A percentile compares a stretch with the other conserved stretches of the same genome.
Evolutionary conservation across 2,113 vertebrate species (phyloP).

Genomic region (Lepisosteus oculatus): DNA sequence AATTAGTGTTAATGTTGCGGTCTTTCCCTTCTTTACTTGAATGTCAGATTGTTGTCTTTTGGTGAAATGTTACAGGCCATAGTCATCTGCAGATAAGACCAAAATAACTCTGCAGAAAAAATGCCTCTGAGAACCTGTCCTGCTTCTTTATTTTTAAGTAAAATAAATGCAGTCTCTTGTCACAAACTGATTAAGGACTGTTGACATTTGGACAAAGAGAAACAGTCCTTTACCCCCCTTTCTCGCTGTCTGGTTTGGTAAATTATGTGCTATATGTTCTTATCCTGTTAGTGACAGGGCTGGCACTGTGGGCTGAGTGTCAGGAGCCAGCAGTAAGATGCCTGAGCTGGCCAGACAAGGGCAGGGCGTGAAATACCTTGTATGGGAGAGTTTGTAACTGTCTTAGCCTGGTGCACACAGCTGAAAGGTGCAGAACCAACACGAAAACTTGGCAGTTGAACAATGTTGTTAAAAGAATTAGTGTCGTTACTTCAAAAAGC

Average conservation of each 20-base stretch:
- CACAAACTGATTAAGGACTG: not conserved
- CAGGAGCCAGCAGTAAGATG: not conserved
- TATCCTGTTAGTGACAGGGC: slow-evolving; percentile 14
- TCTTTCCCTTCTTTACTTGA: no score
- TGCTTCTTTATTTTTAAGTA: no score
- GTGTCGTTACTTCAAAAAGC: slow-evolving; percentile 97
- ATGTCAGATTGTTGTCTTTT: no score
- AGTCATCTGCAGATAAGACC: no score
- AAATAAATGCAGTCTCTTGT: not conserved
- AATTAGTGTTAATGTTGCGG: no score
- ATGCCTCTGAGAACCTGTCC: no score
- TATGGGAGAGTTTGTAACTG: slow-evolving; percentile 69
- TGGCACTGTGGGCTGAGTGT: slow-evolving; percentile 16
- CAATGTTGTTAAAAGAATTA: slow-evolving; percentile 94
- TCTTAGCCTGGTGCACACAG: slow-evolving; percentile 83
- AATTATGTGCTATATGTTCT: not conserved
- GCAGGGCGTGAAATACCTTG: slow-evolving; percentile 28
- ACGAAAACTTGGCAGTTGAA: slow-evolving; percentile 96
- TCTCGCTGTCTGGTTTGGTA: not conserved
- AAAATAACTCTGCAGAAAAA: no score
- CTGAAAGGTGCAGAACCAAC: slow-evolving; percentile 90
- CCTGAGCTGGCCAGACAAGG: slow-evolving; percentile 28
- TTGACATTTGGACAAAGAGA: not conserved
- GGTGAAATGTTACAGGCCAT: no score
- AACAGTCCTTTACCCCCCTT: not conserved